Evolutionary conservation across 2,888 invertebrate genomes (phyloP).

Genomic region (Lithosia quadra): DNA sequence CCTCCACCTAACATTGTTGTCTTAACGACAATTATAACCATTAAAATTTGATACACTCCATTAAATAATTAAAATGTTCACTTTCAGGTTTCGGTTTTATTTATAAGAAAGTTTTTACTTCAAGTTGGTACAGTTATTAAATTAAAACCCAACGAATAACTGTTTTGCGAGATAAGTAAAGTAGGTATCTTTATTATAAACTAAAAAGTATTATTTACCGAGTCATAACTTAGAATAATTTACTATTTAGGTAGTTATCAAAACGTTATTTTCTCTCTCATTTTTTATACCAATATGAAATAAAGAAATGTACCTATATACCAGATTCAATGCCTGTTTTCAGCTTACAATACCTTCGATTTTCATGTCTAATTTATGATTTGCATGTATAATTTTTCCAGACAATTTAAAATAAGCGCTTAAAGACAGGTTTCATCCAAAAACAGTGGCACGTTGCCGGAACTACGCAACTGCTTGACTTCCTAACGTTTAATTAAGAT

Average conservation of each 20-base stretch:
- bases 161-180: neutral
- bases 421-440: constrained; percentile 46
- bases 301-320: neutral
- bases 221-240: no score
- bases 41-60: constrained; percentile 71
- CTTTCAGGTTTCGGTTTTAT: constrained; percentile 34
- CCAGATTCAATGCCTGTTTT: neutral
- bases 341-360: neutral
- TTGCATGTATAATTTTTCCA: constrained; percentile 28
- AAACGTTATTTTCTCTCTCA: neutral
- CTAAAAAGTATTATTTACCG: no score
- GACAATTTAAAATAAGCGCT: constrained; percentile 45
- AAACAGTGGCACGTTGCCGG: constrained; percentile 64
- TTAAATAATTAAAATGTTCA: constrained; percentile 68
- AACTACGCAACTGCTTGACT: constrained; percentile 68
- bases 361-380: constrained; percentile 6
- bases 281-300: neutral
- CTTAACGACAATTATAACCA: constrained; percentile 79
- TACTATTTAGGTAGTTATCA: no score
- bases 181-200: no score
- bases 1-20: constrained; percentile 67
- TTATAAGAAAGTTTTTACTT: constrained; percentile 6
- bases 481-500: constrained; percentile 71
- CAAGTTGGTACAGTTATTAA: neutral
- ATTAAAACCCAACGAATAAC: neutral